These are phyloP conservation scores for Thamnophis elegans DNA, from an alignment of 2,797 vertebrate genomes.

Conservation along the genomic window DNA sequence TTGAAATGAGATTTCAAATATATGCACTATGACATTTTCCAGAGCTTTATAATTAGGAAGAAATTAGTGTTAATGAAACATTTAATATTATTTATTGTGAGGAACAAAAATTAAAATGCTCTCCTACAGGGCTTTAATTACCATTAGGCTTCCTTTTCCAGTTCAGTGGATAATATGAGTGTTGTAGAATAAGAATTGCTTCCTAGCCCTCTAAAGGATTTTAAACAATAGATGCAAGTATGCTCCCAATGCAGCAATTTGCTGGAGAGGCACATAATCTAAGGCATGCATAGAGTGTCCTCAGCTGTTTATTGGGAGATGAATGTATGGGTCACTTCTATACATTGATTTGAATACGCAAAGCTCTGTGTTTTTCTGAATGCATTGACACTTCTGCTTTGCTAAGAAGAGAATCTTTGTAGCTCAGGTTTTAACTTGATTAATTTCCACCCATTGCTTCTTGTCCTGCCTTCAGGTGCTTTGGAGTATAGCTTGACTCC, in stretches of 20 bases:
- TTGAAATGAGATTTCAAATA: constrained; percentile 58
- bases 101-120: constrained; percentile 26
- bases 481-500: too few relatives aligned
- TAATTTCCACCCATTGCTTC: too few relatives aligned
- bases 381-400: neutral
- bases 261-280: neutral
- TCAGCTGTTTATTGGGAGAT: neutral
- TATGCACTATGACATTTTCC: constrained; percentile 39
- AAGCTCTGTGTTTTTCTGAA: neutral
- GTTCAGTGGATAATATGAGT: neutral
- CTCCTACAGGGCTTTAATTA: neutral
- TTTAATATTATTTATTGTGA: constrained; percentile 41
- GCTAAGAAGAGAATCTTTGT: neutral
- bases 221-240: neutral
- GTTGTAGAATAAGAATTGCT: neutral
- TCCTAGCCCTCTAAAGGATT: neutral
- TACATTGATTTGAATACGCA: neutral
- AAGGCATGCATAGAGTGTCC: neutral
- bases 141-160: constrained; percentile 22
- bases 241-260: neutral
- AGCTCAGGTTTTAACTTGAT: too few relatives aligned
- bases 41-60: constrained; percentile 53
- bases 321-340: neutral
- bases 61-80: constrained; percentile 56
- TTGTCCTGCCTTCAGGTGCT: too few relatives aligned